Percentiles rank a stretch among this genome's conserved stretches.
Evolutionary conservation across 2,797 vertebrate genomes (phyloP).

Genomic region (Sylvia borin): DNA sequence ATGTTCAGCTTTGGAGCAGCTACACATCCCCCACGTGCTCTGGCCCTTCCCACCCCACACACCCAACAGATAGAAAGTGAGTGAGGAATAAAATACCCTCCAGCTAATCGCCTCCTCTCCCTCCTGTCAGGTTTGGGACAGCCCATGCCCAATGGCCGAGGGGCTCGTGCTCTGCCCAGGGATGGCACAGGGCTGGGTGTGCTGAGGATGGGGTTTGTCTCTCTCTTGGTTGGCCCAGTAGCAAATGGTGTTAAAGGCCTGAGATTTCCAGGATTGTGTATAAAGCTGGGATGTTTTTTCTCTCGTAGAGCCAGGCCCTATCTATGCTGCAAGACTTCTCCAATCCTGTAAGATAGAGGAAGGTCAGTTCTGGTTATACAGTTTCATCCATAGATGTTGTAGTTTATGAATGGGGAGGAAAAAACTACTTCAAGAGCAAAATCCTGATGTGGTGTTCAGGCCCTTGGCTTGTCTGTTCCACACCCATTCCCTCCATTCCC

Average conservation of each 20-base stretch:
- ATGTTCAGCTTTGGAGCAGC: constrained; percentile 10
- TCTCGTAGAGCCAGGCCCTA: constrained; percentile 61
- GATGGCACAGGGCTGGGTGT: constrained; percentile 8
- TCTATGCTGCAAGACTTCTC: constrained; percentile 62
- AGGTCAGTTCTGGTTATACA: constrained; percentile 57
- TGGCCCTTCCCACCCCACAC: background rate
- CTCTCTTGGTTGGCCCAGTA: background rate
- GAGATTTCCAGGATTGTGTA: background rate
- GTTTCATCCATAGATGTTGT: background rate
- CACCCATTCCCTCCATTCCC: background rate
- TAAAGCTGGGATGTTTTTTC: constrained; percentile 49
- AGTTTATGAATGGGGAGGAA: background rate
- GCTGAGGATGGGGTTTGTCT: background rate
- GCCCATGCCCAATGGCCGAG: background rate
- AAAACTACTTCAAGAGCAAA: background rate
- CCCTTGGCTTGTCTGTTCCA: background rate
- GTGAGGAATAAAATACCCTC: constrained; percentile 4
- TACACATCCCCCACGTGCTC: background rate
- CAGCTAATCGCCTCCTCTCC: background rate
- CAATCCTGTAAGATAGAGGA: constrained; percentile 50
- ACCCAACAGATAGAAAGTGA: background rate
- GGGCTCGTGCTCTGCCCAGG: background rate
- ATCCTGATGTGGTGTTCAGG: background rate
- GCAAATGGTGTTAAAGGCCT: background rate
- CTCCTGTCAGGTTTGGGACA: background rate